A percentile compares a stretch with the other conserved stretches of the same genome.
These are phyloP conservation scores for Vulpes lagopus DNA, from an alignment of 2,113 vertebrate genomes.

Conservation along the genomic window DNA sequence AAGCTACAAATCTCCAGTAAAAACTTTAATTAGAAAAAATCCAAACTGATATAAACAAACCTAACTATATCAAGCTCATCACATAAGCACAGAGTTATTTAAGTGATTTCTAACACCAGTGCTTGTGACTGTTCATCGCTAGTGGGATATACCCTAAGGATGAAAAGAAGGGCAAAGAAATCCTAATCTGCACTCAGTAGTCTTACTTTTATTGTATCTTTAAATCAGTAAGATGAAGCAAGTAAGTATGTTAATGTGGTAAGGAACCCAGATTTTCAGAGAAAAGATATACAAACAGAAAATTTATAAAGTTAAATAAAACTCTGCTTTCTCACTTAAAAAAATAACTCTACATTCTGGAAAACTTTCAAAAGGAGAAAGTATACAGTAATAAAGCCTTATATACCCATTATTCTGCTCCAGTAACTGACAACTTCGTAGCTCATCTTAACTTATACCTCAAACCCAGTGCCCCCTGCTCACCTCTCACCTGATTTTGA, in stretches of 20 bases:
- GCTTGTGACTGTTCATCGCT: conserved; percentile 32
- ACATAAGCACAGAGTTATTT: conserved; percentile 38
- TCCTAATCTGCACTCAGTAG: background rate
- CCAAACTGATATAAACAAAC: conserved; percentile 21
- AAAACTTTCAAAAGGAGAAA: conserved; percentile 32
- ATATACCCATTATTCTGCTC: background rate
- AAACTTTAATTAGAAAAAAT: conserved; percentile 14
- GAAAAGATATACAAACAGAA: conserved; percentile 24
- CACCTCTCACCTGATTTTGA: conserved; percentile 31
- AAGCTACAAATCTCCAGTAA: background rate
- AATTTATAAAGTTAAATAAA: conserved; percentile 29
- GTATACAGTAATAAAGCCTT: background rate
- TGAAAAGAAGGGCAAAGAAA: conserved; percentile 46
- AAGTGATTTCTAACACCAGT: conserved; percentile 25
- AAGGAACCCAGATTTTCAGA: conserved; percentile 47
- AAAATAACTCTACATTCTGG: background rate
- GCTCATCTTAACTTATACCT: conserved; percentile 14
- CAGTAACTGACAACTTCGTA: background rate
- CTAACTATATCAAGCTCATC: conserved; percentile 11
- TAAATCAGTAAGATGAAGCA: conserved; percentile 5
- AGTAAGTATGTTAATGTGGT: conserved; percentile 8
- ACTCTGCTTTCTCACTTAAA: background rate
- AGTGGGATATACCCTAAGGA: background rate
- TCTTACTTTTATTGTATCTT: conserved; percentile 26
- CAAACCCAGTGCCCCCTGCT: background rate